Conservation (phyloP, 2,113 vertebrate genomes). For the Apteryx mantelli region DNA sequence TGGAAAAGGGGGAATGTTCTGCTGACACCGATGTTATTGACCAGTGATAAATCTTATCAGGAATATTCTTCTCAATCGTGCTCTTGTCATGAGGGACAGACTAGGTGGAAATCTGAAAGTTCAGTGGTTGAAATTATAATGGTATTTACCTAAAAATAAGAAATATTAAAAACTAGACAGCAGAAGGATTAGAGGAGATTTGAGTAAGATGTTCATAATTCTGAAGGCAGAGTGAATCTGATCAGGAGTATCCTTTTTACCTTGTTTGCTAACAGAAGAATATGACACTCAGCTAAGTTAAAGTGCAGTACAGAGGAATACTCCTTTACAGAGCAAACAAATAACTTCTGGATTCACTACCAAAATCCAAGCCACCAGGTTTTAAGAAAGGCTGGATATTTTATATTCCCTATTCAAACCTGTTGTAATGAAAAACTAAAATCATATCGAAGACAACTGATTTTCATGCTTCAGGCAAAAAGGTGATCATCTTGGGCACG, state of each 20-base stretch:
- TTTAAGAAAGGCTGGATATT: neutral
- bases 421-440: constrained; percentile 28
- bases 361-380: neutral
- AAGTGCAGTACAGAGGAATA: neutral
- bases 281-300: neutral
- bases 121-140: neutral
- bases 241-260: neutral
- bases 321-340: neutral
- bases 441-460: constrained; percentile 35
- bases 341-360: neutral
- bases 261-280: neutral
- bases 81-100: neutral
- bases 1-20: neutral
- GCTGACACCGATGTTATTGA: neutral
- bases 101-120: neutral
- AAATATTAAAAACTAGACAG: neutral
- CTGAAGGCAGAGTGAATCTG: neutral
- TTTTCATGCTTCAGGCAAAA: constrained; percentile 36
- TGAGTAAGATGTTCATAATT: neutral
- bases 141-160: neutral
- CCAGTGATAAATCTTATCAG: neutral
- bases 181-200: neutral
- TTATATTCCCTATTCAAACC: neutral
- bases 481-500: constrained; percentile 1
- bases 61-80: neutral